Evolutionary conservation across 2,888 invertebrate genomes (phyloP), one percentile per base, ranked within the genome.

Genomic region (Melanostoma scalare): DNA sequence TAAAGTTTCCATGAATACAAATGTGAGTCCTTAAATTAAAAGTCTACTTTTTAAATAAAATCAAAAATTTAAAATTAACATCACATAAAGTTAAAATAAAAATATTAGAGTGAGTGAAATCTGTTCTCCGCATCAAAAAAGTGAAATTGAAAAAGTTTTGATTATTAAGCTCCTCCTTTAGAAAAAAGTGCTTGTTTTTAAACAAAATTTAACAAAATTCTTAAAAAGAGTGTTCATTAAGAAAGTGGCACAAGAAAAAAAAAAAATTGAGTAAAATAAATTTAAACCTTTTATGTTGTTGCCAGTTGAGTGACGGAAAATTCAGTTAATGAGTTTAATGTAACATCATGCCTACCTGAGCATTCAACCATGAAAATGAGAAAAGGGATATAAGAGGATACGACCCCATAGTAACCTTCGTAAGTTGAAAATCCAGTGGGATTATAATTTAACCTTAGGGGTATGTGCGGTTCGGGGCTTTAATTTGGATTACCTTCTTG

Each of bases 281-380:
- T 4, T 56, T 56, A 56, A 56, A n/a, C 30, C 56, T 40, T 56
- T 10, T 6, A 10, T 31, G 31, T 42, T 42, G n/a, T 60, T 60
- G 10, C 33, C 44, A 60, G 42, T 61, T 46, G 60, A 61, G 46
- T 61, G 60, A 61, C 60, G 46, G 20, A 46, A 61, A 61, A 46
- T 61, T 61, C 60, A 61, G 46, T 61, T 35, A 61, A 46, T 46
- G 46, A 35, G 35, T 20, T 46, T 31, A 61, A 46, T 46, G 46
- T 61, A 61, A 61, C 60, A 60, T 33, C 44, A 60, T 60, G 33
- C 44, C 60, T 46, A 61, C 46, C 10, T 35, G 44, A 46, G 10
- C 60, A 46, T 20, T 46, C 46, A 46, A 2, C 60, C 60, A 61
- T 61, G 44, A 61, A 44, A 61, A 61, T 61, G 35, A 46, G 61